Evolutionary conservation across 2,113 vertebrate species (phyloP), one percentile per base, ranked within the genome.

Genomic region (Siniperca chuatsi): DNA sequence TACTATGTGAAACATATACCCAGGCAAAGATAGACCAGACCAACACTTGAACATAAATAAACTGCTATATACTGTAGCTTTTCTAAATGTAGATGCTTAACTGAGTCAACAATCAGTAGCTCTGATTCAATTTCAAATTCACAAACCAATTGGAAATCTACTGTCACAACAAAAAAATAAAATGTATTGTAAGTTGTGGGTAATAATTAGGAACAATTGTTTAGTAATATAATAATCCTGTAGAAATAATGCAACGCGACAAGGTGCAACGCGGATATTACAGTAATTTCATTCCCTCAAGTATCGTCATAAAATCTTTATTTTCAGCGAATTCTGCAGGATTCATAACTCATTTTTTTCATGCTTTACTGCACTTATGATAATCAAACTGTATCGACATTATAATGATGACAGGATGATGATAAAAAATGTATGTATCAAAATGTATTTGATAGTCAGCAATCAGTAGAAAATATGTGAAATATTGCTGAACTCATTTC

Each of bases 261-360:
- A 29, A 29, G 37, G 29, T 16, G 42, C 11, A 35, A 50, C 20
- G n/a, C 29, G 5, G 70, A 77, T 62, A 69, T 33, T 11, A 33
- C 2, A 46, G 23, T 48, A 46, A 75, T n/a, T 75, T 21, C 35
- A 50, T 50, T 64, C 10, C 72, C 10, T 23, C 2, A 48, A 61
- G 4, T 75, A 23, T 72, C 50, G 35, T 44, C 29, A 23, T 10
- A 40, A 2, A 33, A 44, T 29, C 40, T 58, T 76, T 67, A 65
- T 65, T 46, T 71, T 61, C 44, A 48, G 2, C 11, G 3, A 48
- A 48, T 46, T 46, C 11, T 15, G 33, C 12, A 58, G 29, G 29
- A 71, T 64, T 69, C 8, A n/a, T 21, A 2, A 44, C 11, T 57
- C 6, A 33, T 74, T 82, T 86, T 42, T n/a, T 55, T 81, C 15